Conservation (phyloP, 2,888 invertebrate genomes). For the Monoplex corrugatus region DNA sequence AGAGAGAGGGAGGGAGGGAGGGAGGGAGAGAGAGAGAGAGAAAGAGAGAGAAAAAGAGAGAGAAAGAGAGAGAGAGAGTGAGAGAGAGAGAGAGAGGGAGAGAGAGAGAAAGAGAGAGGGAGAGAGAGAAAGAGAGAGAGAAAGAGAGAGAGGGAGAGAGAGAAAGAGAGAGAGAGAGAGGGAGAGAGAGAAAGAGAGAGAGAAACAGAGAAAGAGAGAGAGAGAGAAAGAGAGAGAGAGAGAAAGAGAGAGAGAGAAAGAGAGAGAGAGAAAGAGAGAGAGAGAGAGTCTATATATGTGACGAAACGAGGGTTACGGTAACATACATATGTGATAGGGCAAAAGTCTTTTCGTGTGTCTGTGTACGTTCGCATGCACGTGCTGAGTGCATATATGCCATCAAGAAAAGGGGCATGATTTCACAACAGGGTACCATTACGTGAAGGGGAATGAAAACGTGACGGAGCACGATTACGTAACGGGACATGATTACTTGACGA, state of each 20-base stretch:
- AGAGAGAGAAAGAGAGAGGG: slow-evolving; percentile 4
- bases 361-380: no score
- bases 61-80: slow-evolving; percentile 6
- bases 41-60: neutral
- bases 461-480: no score
- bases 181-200: neutral
- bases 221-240: neutral
- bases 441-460: no score
- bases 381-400: no score
- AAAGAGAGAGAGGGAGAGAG: slow-evolving; percentile 9
- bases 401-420: no score
- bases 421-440: no score
- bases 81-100: slow-evolving; percentile 19
- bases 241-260: neutral
- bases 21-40: neutral
- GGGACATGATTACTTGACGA: no score
- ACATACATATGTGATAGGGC: no score
- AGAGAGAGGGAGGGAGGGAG: neutral
- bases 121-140: slow-evolving; percentile 4
- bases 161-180: neutral
- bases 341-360: no score
- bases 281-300: no score
- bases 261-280: neutral
- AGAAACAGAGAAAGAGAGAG: no score
- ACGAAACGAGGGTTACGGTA: no score